Percentiles rank a stretch among this genome's conserved stretches.
phyloP scores from a whole-genome alignment of 2,797 vertebrate genomes.

The Urosaurus nigricauda region DNA sequence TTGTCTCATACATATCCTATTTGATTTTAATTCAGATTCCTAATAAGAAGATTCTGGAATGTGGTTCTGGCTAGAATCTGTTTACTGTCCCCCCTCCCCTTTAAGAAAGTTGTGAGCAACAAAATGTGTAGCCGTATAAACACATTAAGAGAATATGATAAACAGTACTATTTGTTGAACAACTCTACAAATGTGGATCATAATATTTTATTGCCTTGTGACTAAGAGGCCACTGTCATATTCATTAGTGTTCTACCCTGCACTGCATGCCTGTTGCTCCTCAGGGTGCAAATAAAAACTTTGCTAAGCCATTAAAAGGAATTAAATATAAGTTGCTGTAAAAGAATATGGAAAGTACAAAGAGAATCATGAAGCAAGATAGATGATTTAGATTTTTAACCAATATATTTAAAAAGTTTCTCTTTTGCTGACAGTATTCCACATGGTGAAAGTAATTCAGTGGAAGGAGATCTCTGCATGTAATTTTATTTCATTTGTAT shows the following conservation, averaged over 20 bases:
- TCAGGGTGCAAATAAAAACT: conserved; percentile 62
- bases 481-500: no score
- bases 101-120: conserved; percentile 49
- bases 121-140: conserved; percentile 65
- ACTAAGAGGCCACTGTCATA: conserved; percentile 64
- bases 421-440: not conserved
- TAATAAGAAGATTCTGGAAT: conserved; percentile 43
- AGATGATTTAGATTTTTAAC: not conserved
- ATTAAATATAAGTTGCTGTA: not conserved
- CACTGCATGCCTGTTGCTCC: conserved; percentile 54
- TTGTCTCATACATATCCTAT: conserved; percentile 37
- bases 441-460: no score
- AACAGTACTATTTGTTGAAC: conserved; percentile 66
- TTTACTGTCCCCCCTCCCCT: conserved; percentile 32
- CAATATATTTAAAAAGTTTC: conserved; percentile 7
- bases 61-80: conserved; percentile 46
- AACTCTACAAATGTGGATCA: conserved; percentile 47
- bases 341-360: not conserved
- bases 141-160: conserved; percentile 50
- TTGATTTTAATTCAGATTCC: conserved; percentile 41
- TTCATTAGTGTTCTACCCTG: conserved; percentile 50
- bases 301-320: conserved; percentile 50
- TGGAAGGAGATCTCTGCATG: not conserved
- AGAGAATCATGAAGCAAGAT: not conserved
- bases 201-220: conserved; percentile 60